Conservation (phyloP, 2,797 vertebrate species). For the Hafferia zeledoni region DNA sequence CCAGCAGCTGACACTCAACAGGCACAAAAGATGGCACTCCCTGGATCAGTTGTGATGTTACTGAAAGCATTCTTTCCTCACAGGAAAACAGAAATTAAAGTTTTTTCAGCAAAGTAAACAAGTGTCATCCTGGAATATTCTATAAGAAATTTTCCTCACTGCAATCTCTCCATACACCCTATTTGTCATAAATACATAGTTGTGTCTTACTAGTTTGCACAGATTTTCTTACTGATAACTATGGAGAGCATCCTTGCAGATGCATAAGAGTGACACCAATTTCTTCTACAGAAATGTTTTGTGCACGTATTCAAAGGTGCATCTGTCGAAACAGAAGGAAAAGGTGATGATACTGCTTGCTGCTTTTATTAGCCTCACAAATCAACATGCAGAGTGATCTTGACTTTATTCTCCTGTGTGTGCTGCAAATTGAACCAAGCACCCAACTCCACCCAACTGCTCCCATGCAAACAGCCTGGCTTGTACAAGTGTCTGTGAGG, state of each 20-base stretch:
- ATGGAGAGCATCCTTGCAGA: not conserved
- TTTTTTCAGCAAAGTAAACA: not conserved
- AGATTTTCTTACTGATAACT: not conserved
- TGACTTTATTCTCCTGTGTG: not conserved
- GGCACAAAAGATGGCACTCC: not conserved
- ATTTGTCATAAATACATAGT: not conserved
- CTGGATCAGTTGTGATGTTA: not conserved
- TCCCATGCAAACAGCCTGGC: not conserved
- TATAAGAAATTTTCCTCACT: not conserved
- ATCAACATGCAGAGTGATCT: not conserved
- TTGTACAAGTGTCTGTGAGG: not conserved
- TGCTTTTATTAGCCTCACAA: not conserved
- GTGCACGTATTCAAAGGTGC: not conserved
- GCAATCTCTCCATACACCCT: not conserved
- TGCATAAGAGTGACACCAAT: not conserved
- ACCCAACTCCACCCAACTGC: not conserved
- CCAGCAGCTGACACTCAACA: not conserved
- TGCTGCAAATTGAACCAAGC: not conserved
- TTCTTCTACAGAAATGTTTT: not conserved
- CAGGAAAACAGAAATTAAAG: not conserved
- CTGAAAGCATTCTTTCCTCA: not conserved
- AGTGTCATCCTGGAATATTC: not conserved
- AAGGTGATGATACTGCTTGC: not conserved
- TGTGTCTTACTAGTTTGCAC: not conserved
- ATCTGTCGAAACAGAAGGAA: not conserved